These are phyloP conservation scores for Thinocorus orbignyianus DNA, from an alignment of 2,113 vertebrate species.

Conservation along the genomic window DNA sequence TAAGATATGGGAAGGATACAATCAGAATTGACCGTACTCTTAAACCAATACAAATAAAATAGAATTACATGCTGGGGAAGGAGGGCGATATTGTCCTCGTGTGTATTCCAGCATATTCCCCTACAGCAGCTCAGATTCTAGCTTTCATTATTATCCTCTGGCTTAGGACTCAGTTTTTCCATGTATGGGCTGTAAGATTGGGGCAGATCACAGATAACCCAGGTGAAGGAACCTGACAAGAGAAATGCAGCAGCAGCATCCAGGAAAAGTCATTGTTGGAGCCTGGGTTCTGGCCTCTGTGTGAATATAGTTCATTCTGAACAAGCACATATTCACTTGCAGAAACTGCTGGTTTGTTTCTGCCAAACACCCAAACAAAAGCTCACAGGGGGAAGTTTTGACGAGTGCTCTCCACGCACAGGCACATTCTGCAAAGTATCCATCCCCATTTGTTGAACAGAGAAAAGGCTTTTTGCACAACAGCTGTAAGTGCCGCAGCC, in stretches of 20 bases:
- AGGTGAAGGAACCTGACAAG: neutral
- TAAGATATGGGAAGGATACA: neutral
- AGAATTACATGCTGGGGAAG: neutral
- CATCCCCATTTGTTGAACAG: neutral
- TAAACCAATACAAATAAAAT: neutral
- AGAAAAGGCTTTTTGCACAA: neutral
- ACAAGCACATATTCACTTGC: neutral
- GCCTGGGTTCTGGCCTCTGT: neutral
- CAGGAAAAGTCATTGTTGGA: neutral
- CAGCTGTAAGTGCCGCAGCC: neutral
- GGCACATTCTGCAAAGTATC: neutral
- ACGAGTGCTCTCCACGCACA: neutral
- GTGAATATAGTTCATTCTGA: neutral
- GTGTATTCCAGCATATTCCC: neutral
- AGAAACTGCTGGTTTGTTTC: neutral
- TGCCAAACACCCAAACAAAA: neutral
- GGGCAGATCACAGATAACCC: neutral
- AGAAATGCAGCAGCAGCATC: neutral
- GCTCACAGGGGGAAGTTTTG: neutral
- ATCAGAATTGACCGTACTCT: neutral
- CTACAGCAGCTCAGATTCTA: neutral
- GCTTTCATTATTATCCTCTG: neutral
- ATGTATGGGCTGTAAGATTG: neutral
- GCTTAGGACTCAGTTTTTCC: neutral
- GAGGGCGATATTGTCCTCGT: neutral